Evolutionary conservation across 2,113 vertebrate species (phyloP), one percentile per base, ranked within the genome.

Genomic region (Phyllostomus hastatus): DNA sequence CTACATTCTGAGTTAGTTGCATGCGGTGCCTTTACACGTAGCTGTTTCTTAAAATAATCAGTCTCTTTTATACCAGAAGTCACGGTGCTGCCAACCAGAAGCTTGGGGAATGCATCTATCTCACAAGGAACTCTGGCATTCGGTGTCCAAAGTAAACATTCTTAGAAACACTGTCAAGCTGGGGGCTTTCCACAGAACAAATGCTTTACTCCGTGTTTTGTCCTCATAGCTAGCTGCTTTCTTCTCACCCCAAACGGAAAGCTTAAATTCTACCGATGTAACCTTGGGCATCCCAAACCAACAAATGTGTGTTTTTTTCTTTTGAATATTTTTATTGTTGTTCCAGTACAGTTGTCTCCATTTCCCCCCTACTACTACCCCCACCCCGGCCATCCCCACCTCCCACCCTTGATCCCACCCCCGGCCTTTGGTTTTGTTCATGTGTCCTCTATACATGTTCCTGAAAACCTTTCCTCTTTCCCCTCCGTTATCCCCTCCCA

Each of bases 81-180:
- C 19, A 66, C 10, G 7, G 22, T 48, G 5, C 46, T 88, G 46
- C 20, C 81, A 78, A 83, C 26, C 38, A 52, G 43, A 75, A 93
- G 17, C n/a, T 89, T 67, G 8, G 31, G 41, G 75, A 89, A 80
- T 10, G 50, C 35, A 84, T 84, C 50, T 81, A 84, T 84, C 50
- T 81, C 59, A 48, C 15, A 87, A 87, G 26, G 33, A 85, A 85
- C 57, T 85, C 59, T 96, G 79, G 15, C 28, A n/a, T 54, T 88
- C 84, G 17, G 52, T 50, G 70, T 48, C 76, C 24, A 78, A 81
- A 88, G 5, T 48, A 76, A 82, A 83, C 28, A 59, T 64, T 70
- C 46, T 94, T 48, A 72, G 72, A 95, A 82, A 59, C 24, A n/a
- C 50, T 90, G 81, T 91, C 52, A 94, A 92, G 26, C 35, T 67